These are phyloP conservation scores for Podilymbus podiceps DNA, from an alignment of 2,113 vertebrate genomes.

Conservation along the genomic window DNA sequence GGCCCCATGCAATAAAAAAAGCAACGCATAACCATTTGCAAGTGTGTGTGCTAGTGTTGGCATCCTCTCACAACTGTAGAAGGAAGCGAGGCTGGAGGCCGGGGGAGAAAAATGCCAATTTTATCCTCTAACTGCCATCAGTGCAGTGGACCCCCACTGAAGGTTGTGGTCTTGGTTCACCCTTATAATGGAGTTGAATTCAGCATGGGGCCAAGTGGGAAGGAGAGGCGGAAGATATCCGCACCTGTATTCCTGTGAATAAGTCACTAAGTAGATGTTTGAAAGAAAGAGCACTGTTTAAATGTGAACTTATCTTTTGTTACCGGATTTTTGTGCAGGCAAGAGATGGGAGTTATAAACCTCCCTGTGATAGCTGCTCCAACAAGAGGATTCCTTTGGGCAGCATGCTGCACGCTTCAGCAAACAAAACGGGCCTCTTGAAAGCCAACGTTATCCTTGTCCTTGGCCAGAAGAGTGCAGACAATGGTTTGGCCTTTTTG, in stretches of 20 bases:
- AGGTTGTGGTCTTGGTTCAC: background rate
- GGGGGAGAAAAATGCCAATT: background rate
- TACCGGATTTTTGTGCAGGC: background rate
- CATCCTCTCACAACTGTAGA: background rate
- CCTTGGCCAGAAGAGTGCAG: constrained; percentile 36
- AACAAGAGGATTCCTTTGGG: background rate
- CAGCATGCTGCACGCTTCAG: background rate
- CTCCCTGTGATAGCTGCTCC: background rate
- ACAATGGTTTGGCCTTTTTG: constrained; percentile 50
- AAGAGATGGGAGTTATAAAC: background rate
- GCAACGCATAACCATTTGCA: background rate
- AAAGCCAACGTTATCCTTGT: constrained; percentile 23
- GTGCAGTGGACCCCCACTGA: fast-evolving
- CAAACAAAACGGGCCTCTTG: background rate
- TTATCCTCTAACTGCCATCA: fast-evolving
- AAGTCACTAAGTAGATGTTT: background rate
- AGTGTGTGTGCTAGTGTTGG: background rate
- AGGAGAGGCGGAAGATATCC: background rate
- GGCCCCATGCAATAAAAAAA: background rate
- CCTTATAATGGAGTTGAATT: background rate
- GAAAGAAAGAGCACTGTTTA: background rate
- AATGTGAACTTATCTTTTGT: background rate
- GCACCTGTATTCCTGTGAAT: background rate
- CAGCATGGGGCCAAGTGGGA: background rate
- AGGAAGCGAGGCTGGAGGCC: background rate